Conservation (phyloP, 1,140 invertebrate genomes). For the Cheumatopsyche charites region DNA sequence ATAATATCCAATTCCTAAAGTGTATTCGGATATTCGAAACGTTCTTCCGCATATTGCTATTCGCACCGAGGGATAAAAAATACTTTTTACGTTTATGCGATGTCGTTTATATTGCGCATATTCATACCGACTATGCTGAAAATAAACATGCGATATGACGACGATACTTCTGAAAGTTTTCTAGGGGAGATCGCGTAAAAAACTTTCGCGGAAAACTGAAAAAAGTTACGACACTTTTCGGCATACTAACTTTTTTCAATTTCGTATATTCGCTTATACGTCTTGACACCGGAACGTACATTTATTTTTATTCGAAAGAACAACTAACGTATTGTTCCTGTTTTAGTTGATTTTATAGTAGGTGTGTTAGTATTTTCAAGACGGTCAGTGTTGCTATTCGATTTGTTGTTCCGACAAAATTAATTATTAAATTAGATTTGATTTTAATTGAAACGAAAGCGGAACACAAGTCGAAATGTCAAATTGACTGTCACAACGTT, state of each 20-base stretch:
- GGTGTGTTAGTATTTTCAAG: too few relatives aligned
- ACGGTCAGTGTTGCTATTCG: too few relatives aligned
- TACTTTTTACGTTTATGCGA: too few relatives aligned
- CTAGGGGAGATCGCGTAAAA: background rate
- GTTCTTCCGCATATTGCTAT: too few relatives aligned
- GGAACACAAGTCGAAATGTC: background rate
- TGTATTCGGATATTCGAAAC: too few relatives aligned
- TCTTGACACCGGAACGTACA: too few relatives aligned
- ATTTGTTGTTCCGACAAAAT: background rate
- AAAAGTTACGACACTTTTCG: constrained; percentile 16
- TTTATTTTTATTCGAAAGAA: too few relatives aligned
- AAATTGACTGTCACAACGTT: background rate
- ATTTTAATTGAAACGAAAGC: background rate
- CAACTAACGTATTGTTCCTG: too few relatives aligned
- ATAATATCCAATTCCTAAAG: too few relatives aligned
- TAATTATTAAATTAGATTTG: background rate
- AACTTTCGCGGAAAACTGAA: background rate
- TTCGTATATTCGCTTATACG: background rate
- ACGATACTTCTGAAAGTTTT: constrained; percentile 9
- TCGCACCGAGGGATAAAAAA: too few relatives aligned
- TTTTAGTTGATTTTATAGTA: too few relatives aligned
- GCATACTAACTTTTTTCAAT: constrained; percentile 5
- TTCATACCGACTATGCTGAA: background rate
- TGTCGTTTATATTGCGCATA: constrained; percentile 6
- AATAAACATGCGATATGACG: constrained; percentile 11